Base-by-base conservation (phyloP, 2,797 vertebrate species). In the Silurus lanzhouensis region DNA sequence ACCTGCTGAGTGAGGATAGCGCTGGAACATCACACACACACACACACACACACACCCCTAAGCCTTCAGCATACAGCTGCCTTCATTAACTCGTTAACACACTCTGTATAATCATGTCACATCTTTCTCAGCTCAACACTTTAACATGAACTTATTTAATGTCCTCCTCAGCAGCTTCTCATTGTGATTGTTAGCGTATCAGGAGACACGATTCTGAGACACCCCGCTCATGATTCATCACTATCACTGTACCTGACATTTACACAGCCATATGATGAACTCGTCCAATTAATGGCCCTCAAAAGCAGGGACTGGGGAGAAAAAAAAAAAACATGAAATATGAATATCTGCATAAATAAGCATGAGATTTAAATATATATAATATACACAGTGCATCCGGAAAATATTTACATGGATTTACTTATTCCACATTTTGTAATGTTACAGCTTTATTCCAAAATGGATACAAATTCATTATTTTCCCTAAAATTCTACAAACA, bases 1-100 rank as follows among this genome's bases (percentile, higher is more conserved):
- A 91, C 90, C 90, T 91, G 93, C 91, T 92, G 90, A 86, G 87
- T 90, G 92, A 92, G 92, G 90, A 86, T 76, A 57, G 80, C 25
- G 19, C 48, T 58, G n/a, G 48, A 82, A 70, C 27, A 70, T 67
- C 44, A 10, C 44, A 20, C 82, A 20, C 68, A 61, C 57, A 25
- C 20, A 19, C 82, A 75, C 70, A 74, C 75, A 68, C 79, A 67
- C 63, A 66, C 83, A 66, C 14, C 7, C 75, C 22, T 71, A 38
- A 70, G 22, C 86, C 27, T 38, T 87, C 63, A 76, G 55, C 64
- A 58, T 57, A 75, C 48, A 38, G 64, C 70, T 60, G 84, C 64
- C 46, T 79, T 86, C 66, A 67, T 81, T 77, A 86, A 87, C 84
- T 67, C 19, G 12, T 83, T 75, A 74, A 84, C 67, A 64, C 60